Percentiles rank a stretch among this genome's conserved stretches.
Evolutionary conservation across 2,888 invertebrate genomes (phyloP).

Genomic region (Oligia fasciuncula): DNA sequence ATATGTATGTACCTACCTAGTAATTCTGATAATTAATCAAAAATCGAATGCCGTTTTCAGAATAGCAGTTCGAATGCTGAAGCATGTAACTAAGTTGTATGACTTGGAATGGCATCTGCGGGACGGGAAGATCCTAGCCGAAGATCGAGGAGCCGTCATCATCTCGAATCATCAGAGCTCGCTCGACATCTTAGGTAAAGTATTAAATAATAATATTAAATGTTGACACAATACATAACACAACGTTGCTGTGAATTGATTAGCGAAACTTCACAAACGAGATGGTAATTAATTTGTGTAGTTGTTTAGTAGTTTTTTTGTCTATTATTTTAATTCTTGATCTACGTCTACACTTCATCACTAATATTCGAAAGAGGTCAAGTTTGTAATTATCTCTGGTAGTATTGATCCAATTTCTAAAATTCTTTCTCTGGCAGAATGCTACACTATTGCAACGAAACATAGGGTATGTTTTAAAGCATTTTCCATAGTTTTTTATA

Average conservation of each 20-base stretch:
- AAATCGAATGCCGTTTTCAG: slow-evolving; percentile 64
- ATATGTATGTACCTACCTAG: no score
- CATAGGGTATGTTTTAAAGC: not conserved
- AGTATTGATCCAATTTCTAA: not conserved
- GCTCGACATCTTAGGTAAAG: slow-evolving; percentile 91
- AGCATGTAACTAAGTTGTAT: slow-evolving; percentile 82
- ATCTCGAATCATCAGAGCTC: slow-evolving; percentile 92
- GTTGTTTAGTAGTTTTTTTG: not conserved
- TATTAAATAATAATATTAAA: slow-evolving; percentile 35
- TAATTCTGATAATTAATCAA: not conserved
- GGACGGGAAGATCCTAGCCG: slow-evolving; percentile 84
- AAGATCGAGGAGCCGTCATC: slow-evolving; percentile 90
- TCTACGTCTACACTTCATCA: not conserved
- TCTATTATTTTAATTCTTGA: not conserved
- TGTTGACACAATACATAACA: not conserved
- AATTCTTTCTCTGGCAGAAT: not conserved
- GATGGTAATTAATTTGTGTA: not conserved
- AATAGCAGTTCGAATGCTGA: slow-evolving; percentile 73
- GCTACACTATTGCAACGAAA: no score
- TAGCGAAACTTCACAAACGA: not conserved
- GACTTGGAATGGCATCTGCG: slow-evolving; percentile 89
- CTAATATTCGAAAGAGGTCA: not conserved
- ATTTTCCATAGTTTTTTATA: not conserved
- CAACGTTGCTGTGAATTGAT: not conserved
- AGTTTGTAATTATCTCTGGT: not conserved